Conservation (phyloP, 2,888 invertebrate genomes). For the Panzeria rudis region DNA sequence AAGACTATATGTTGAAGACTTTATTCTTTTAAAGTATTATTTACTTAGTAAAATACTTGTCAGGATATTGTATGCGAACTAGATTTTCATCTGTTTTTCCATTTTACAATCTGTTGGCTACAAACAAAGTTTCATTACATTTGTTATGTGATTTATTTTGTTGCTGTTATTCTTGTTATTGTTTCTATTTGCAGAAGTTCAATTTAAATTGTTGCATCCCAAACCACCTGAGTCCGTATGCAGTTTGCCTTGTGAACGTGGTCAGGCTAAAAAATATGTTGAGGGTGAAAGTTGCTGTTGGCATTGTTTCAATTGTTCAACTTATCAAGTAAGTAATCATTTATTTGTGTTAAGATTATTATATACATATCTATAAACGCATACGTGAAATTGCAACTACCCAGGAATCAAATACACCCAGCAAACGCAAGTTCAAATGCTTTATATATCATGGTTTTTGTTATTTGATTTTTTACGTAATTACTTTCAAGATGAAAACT, state of each 20-base stretch:
- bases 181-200: conserved; percentile 86
- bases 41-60: conserved; percentile 15
- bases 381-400: not conserved
- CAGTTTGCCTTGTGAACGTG: conserved; percentile 93
- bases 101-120: conserved; percentile 51
- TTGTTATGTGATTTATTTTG: conserved; percentile 45
- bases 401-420: not conserved
- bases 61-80: conserved; percentile 30
- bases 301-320: conserved; percentile 96
- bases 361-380: not conserved
- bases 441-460: too few species aligned
- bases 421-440: not conserved
- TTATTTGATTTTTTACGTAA: not conserved
- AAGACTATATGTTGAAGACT: not conserved
- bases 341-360: conserved; percentile 17
- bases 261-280: conserved; percentile 96
- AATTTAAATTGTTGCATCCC: conserved; percentile 91
- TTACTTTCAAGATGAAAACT: too few species aligned
- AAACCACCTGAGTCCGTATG: conserved; percentile 95
- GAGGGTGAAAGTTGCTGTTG: conserved; percentile 97
- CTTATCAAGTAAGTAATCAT: conserved; percentile 88
- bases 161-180: conserved; percentile 22
- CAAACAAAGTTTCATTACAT: conserved; percentile 31
- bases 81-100: not conserved
- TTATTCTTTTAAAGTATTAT: conserved; percentile 9